A percentile compares a stretch with the other conserved stretches of the same genome.
These are phyloP conservation scores for Sebastes aleutianus DNA, from an alignment of 2,797 vertebrate species.

Conservation along the genomic window DNA sequence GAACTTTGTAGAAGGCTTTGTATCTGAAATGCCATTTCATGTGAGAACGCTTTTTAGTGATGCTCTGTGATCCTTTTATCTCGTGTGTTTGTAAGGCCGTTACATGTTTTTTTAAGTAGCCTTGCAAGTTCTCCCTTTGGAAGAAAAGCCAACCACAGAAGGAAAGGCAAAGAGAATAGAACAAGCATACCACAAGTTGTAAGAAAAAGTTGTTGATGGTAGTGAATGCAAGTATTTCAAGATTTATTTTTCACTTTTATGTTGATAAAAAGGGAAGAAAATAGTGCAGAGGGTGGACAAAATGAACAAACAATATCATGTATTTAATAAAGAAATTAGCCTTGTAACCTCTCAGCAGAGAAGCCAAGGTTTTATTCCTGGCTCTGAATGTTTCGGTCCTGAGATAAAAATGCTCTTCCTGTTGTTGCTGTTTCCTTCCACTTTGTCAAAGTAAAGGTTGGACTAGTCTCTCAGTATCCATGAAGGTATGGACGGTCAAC, in stretches of 20 bases:
- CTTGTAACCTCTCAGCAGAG: not conserved
- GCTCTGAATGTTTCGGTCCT: not conserved
- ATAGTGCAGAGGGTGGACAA: not conserved
- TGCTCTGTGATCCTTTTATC: conserved; percentile 19
- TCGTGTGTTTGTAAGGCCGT: conserved; percentile 5
- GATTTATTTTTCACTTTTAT: not conserved
- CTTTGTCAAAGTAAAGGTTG: not conserved
- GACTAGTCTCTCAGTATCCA: not conserved
- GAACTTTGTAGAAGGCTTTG: not conserved
- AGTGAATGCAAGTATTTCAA: not conserved
- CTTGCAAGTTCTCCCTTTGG: not conserved
- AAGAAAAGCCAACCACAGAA: not conserved
- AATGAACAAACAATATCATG: not conserved
- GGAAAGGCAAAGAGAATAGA: not conserved
- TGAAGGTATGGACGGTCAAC: not conserved
- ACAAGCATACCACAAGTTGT: not conserved
- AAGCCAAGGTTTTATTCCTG: not conserved
- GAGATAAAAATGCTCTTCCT: not conserved
- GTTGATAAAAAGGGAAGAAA: not conserved
- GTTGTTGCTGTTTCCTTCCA: not conserved
- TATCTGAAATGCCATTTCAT: conserved; percentile 40
- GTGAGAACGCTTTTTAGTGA: conserved; percentile 8
- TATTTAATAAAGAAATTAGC: not conserved
- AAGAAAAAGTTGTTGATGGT: not conserved
- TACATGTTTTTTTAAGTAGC: conserved; percentile 4